Evolutionary conservation across 2,888 invertebrate species (phyloP), one percentile per base, ranked within the genome.

Genomic region (Drosophila nr. perissopoda): DNA sequence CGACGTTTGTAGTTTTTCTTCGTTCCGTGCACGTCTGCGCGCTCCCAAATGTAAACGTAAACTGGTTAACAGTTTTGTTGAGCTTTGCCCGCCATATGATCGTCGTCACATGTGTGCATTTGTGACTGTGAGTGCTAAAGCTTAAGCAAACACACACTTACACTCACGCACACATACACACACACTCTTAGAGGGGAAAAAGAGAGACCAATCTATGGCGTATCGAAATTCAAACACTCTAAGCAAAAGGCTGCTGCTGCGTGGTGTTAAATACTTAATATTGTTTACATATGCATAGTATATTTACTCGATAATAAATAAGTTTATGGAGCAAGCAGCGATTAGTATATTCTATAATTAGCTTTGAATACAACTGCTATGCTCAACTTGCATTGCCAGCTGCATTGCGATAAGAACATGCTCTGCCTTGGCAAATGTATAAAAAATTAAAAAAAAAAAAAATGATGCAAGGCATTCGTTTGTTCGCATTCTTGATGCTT

Each of bases 51-150:
- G 87, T 78, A 88, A 86, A 88, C 78, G 76, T 74, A 83, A 87
- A 88, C 77, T 87, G 86, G 86, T 89, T 87, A 89, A 87, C 82
- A 87, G 81, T 76, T 75, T 80, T 76, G 59, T 72, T 70, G 70
- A 82, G 80, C 71, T 54, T 56, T 59, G 79, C 79, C 70, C 57
- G 69, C 77, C 81, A 81, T 73, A 83, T 81, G 84, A 82, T 82
- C 79, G 78, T 83, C 79, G 78, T 46, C 74, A 53, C 71, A 71
- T 72, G 68, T 79, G 70, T 74, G 48, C 63, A 57, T 27, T 49
- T 38, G 18, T 18, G 40, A 46, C 42, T 54, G 31, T 36, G 82
- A 78, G 78, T 82, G 82, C 88, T 78, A 84, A 78, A 87, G 82
- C 82, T 84, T 80, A 63, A 75, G 73, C 66, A 84, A 84, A 82